Percentiles rank a stretch among this genome's conserved stretches.
These are phyloP conservation scores for rabbit (Oryctolagus cuniculus) DNA, from an alignment of 2,113 vertebrate genomes.

Conservation along the genomic window mOryCun1.1 NC_091452.1:24065001-24065500, in stretches of 20 bases:
- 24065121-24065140: neutral
- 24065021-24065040: neutral
- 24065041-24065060: too few species aligned
- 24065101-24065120: neutral
- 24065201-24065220: neutral
- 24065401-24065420: neutral
- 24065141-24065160: neutral
- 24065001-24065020: neutral
- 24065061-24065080: neutral
- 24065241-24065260: neutral
- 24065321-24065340: too few species aligned
- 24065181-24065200: neutral
- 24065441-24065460: neutral
- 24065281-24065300: too few species aligned
- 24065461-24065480: too few species aligned
- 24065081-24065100: neutral
- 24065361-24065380: neutral
- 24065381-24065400: neutral
- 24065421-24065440: neutral
- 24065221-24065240: fast-evolving
- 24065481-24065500: too few species aligned
- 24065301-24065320: too few species aligned
- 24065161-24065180: neutral
- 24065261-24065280: too few species aligned
- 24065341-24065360: neutral